Percentiles rank a stretch among this genome's conserved stretches.
phyloP scores from a whole-genome alignment of 2,888 invertebrate genomes.

The Eledone cirrhosa region DNA sequence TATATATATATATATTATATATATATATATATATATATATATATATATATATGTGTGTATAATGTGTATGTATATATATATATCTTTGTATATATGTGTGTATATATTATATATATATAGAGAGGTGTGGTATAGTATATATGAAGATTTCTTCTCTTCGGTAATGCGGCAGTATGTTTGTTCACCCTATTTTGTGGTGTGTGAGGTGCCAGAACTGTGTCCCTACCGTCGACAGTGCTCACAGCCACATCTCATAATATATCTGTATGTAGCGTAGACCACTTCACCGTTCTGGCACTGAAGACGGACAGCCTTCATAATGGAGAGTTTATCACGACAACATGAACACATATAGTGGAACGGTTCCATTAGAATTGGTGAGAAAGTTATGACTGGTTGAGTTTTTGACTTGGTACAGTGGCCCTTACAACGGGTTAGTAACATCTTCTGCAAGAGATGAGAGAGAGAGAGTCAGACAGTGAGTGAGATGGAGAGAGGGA shows the following conservation, averaged over 20 bases:
- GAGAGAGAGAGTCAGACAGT: not conserved
- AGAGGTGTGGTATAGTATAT: not conserved
- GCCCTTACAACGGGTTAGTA: conserved; percentile 44
- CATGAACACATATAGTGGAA: conserved; percentile 43
- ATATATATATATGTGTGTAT: too few relatives aligned
- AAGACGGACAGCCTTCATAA: conserved; percentile 45
- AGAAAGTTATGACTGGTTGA: conserved; percentile 41
- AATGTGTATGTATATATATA: too few relatives aligned
- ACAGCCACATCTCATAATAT: conserved; percentile 42
- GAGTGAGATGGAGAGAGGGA: not conserved
- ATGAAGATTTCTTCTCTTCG: not conserved
- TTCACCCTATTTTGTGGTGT: not conserved
- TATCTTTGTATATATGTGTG: too few relatives aligned
- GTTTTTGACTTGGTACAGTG: conserved; percentile 41
- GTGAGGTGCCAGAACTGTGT: not conserved
- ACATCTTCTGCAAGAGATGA: conserved; percentile 39
- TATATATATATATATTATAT: not conserved
- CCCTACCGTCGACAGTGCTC: conserved; percentile 32
- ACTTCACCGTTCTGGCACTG: conserved; percentile 37
- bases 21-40: not conserved
- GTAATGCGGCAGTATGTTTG: not conserved
- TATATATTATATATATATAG: too few relatives aligned
- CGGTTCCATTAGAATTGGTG: conserved; percentile 41
- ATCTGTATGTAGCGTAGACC: conserved; percentile 45
- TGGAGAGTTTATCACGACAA: conserved; percentile 42